phyloP scores from a whole-genome alignment of 1,140 invertebrate species.

The Pollicipes pollicipes region DNA sequence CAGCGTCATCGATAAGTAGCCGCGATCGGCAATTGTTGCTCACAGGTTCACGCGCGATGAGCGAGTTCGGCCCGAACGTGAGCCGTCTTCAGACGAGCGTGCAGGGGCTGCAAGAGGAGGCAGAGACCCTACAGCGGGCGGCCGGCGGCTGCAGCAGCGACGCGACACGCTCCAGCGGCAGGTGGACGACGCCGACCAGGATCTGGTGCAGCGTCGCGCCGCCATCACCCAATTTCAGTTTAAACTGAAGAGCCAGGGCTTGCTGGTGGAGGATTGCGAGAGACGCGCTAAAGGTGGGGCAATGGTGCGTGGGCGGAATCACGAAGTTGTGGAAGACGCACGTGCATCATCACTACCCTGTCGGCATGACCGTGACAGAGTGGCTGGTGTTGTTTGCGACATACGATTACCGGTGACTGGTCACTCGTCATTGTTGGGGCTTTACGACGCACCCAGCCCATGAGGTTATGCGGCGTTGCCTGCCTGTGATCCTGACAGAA shows the following conservation, averaged over 20 bases:
- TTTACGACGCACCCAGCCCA: too few species aligned
- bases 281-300: background rate
- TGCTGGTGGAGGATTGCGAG: background rate
- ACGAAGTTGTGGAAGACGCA: too few species aligned
- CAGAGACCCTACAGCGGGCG: background rate
- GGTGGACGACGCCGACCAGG: background rate
- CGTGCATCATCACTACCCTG: too few species aligned
- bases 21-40: too few species aligned
- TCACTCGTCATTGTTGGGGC: too few species aligned
- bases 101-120: background rate
- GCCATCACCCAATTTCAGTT: background rate
- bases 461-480: too few species aligned
- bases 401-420: too few species aligned
- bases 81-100: background rate
- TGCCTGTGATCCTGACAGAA: too few species aligned
- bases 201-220: background rate
- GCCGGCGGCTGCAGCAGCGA: background rate
- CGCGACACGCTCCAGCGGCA: background rate
- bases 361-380: too few species aligned
- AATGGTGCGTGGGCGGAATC: too few species aligned
- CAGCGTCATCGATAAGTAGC: too few species aligned
- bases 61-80: background rate
- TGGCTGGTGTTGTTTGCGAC: too few species aligned
- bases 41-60: background rate
- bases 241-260: background rate